Evolutionary conservation across 1,140 invertebrate species (phyloP), one percentile per base, ranked within the genome.

Genomic region (Heliconius hewitsoni): DNA sequence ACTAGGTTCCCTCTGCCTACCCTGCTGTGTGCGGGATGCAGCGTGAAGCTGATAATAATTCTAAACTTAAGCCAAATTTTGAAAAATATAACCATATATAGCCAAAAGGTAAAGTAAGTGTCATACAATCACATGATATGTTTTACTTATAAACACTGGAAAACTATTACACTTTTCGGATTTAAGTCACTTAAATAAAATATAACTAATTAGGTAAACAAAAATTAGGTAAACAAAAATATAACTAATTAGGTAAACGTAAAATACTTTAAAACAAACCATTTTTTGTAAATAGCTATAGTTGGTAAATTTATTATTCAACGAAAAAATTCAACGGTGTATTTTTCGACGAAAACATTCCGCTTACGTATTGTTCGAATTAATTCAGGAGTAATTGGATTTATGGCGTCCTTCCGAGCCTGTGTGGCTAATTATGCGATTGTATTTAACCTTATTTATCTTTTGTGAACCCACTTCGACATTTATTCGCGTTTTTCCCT

Each of bases 351-450:
- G 78, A 83, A 83, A 84, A 84, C 83, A 86, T 86, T 84, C 84
- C 84, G 66, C 39, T 81, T 73, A 77, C 83, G 84, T 89, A 89
- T 91, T 91, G 87, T 85, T 84, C 81, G 88, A 87, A 90, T 91
- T 90, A 90, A 91, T 91, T 91, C 86, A 87, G 82, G 78, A 89
- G 87, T 92, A 91, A 92, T 91, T 91, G 90, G 85, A 92, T 91
- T 92, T 92, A 92, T 91, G 85, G 88, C 81, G 83, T 85, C 86
- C 85, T 86, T 85, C 83, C 85, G 85, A 89, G 85, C 76, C 85
- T 84, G 86, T 87, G 85, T 84, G 86, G 88, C 89, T 90, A 91
- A 91, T 91, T 91, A 91, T 87, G 84, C 82, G 78, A 75, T 75
- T 84, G 86, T 84, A 90, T 91, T 91, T 86, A 89, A 90, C 84